Percentiles rank a stretch among this genome's conserved stretches.
Conservation (phyloP, 2,888 invertebrate species). For the Diarsia brunnea region DNA sequence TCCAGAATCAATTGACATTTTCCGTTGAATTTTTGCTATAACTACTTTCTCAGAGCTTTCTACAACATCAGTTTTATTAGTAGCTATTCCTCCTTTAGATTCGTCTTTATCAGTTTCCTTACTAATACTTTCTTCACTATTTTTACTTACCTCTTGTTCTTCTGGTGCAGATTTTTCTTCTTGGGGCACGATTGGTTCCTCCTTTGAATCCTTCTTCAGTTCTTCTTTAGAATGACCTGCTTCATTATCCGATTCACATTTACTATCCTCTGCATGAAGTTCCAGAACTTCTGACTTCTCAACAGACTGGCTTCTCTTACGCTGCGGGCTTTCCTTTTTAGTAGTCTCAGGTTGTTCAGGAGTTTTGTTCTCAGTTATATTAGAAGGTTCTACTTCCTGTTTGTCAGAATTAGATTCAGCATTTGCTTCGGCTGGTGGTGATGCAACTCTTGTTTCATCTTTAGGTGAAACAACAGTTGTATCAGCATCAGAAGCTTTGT, state of each 20-base stretch:
- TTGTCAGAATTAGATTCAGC: conserved; percentile 44
- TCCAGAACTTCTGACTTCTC: conserved; percentile 85
- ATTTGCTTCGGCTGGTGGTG: conserved; percentile 64
- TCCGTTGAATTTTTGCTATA: conserved; percentile 69
- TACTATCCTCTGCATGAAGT: conserved; percentile 83
- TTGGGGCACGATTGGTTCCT: conserved; percentile 66
- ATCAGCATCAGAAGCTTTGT: conserved; percentile 74
- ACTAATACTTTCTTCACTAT: conserved; percentile 78
- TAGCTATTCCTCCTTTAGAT: conserved; percentile 74
- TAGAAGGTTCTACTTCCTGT: conserved; percentile 55
- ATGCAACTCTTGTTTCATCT: conserved; percentile 75
- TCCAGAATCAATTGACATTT: conserved; percentile 69
- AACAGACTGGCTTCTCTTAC: conserved; percentile 75
- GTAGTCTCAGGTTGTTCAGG: conserved; percentile 66
- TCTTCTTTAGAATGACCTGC: conserved; percentile 70
- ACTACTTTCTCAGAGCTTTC: conserved; percentile 75
- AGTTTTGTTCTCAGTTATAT: conserved; percentile 54
- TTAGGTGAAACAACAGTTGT: conserved; percentile 82
- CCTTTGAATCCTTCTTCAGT: conserved; percentile 61
- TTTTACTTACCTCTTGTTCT: conserved; percentile 85
- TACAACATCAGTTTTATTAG: conserved; percentile 87
- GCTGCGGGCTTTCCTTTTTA: conserved; percentile 57
- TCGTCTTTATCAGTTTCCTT: conserved; percentile 76
- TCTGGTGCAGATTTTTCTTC: conserved; percentile 68
- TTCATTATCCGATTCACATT: conserved; percentile 79